These are phyloP conservation scores for Globodera rostochiensis DNA, from an alignment of 1,140 invertebrate genomes.

Conservation along the genomic window DNA sequence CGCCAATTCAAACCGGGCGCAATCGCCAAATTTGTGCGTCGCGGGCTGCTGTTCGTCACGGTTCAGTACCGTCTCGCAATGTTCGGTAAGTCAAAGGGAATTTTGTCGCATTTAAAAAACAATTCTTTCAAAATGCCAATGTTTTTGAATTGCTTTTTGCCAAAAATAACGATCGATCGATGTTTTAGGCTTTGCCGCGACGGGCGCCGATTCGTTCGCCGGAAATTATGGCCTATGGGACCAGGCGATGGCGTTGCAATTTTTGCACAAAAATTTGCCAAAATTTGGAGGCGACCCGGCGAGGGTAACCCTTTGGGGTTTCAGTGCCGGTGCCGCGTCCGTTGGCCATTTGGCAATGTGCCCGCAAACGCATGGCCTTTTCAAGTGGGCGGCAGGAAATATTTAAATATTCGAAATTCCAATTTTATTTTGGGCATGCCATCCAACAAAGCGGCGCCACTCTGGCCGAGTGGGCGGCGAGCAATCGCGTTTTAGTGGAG, in stretches of 20 bases:
- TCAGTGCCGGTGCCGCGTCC: conserved; percentile 41
- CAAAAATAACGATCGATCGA: no score
- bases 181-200: conserved; percentile 56
- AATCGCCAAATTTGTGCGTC: conserved; percentile 33
- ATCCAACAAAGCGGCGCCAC: conserved; percentile 43
- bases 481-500: conserved; percentile 17
- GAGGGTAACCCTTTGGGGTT: conserved; percentile 38
- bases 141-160: not conserved
- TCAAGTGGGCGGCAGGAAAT: conserved; percentile 6
- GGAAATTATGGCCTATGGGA: conserved; percentile 67
- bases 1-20: not conserved
- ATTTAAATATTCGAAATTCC: conserved; percentile 2
- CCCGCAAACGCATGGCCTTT: conserved; percentile 23
- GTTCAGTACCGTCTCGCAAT: conserved; percentile 42
- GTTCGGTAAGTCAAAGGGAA: conserved; percentile 6
- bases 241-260: conserved; percentile 62
- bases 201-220: conserved; percentile 53
- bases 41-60: conserved; percentile 31
- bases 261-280: conserved; percentile 67
- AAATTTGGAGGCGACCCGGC: conserved; percentile 70
- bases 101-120: not conserved
- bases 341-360: conserved; percentile 27
- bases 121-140: conserved; percentile 15
- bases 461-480: conserved; percentile 34
- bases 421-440: conserved; percentile 38